Evolutionary conservation across 2,113 vertebrate genomes (phyloP), one percentile per base, ranked within the genome.

Genomic region (Hippolais icterina): DNA sequence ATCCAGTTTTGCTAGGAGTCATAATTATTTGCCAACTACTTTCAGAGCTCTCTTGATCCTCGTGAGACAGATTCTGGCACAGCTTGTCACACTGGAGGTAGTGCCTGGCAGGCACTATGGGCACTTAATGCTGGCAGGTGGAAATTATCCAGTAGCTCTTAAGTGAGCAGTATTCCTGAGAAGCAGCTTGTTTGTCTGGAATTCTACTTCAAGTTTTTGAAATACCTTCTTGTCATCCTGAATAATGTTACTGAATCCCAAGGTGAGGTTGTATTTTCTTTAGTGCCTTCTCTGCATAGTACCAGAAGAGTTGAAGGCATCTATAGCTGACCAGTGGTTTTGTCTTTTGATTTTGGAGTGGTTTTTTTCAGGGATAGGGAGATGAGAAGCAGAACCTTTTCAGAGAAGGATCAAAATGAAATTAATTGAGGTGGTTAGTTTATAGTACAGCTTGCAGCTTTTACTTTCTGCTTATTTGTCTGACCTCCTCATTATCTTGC

Each of bases 61-160:
- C 3, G 1, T 2, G 6, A 49, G 35, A 14, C 25, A 56, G 13
- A 46, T 70, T 44, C 35, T 66, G n/a, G 49, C 27, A 46, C 39
- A 56, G 64, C 59, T 77, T 2, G 6, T 57, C 50, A 12, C 0
- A 0, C 19, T 1, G 1, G 54, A 65, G 41, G 15, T 37, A 6
- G 12, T 49, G 20, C 74, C 57, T 75, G 59, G 19, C 39, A 39
- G 37, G 37, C 37, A 39, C 37, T 39, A 39, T 39, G 37, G 37
- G 37, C 87, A 53, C 37, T 81, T 5, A 7, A 7, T 3, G 6
- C 54, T 56, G 70, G 47, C 35, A 47, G 25, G 42, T 14, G 21
- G 61, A 71, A 76, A 31, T 71, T 20, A 49, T 35, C 49, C 39
- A 74, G 49, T 29, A 68, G 28, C 49, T 60, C 21, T 31, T 28